A percentile compares a stretch with the other conserved stretches of the same genome.
Conservation (phyloP, 1,140 invertebrate species). For the Phocides pigmalion region DNA sequence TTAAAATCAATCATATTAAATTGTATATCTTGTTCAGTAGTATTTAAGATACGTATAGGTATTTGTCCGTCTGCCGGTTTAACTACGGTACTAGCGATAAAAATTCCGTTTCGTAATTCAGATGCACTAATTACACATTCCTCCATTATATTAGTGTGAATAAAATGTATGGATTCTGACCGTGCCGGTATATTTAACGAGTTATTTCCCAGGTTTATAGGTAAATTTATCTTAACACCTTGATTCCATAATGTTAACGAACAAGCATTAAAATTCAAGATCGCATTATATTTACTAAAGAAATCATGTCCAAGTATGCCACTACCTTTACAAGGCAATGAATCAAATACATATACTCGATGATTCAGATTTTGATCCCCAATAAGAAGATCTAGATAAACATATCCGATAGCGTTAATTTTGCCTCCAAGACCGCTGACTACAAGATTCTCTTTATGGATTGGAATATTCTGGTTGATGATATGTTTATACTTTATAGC, state of each 20-base stretch:
- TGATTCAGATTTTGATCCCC: conserved; percentile 24
- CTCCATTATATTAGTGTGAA: conserved; percentile 26
- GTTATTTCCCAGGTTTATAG: conserved; percentile 17
- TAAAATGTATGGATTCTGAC: conserved; percentile 38
- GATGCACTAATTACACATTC: conserved; percentile 35
- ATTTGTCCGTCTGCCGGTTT: conserved; percentile 37
- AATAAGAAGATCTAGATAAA: conserved; percentile 33
- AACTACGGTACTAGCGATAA: conserved; percentile 34
- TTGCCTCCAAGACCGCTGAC: conserved; percentile 44
- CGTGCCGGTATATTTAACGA: conserved; percentile 30
- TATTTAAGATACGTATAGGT: conserved; percentile 38
- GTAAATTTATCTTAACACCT: conserved; percentile 17
- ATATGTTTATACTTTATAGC: conserved; percentile 38
- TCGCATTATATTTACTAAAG: conserved; percentile 33
- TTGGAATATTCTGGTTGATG: conserved; percentile 29
- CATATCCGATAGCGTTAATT: conserved; percentile 35
- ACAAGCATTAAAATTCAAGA: conserved; percentile 29
- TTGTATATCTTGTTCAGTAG: conserved; percentile 24
- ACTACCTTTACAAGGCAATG: conserved; percentile 34
- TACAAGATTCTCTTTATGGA: conserved; percentile 30
- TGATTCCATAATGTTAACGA: conserved; percentile 32
- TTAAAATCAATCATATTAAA: conserved; percentile 27
- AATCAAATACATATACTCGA: conserved; percentile 42
- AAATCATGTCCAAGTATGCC: conserved; percentile 47
- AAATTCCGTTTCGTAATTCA: conserved; percentile 34